Evolutionary conservation across 30 jellyfish, hydroid and myxozoan species (phyloP), one percentile per base, ranked within the genome.

Genomic region (Turritopsis dohrnii): DNA sequence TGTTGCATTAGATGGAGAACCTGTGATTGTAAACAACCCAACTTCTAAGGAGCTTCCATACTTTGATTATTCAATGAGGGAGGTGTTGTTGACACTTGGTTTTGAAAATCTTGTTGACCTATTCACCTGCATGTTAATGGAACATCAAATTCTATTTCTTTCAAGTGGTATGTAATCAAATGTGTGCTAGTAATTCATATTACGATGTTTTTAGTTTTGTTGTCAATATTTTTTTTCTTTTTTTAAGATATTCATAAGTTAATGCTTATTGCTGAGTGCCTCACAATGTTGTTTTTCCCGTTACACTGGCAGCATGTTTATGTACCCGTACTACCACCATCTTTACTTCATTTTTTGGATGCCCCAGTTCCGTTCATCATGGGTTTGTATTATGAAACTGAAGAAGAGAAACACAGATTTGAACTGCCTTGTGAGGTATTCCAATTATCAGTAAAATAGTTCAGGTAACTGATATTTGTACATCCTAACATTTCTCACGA

Each of bases 291-390:
- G 84, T 75, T 89, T n/a, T 94, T 94, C 81, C 99, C 99, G 28
- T 88, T 94, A 82, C 88, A 81, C 27, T 94, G 99, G 99, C 96
- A 85, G 71, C 99, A 94, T 84, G 99, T 94, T 52, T 94, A 94
- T 79, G 99, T 94, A 1, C 99, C 99, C 0, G 95, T 94, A n/a
- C 84, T 94, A 74, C 99, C 99, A 13, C 84, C 96, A 16, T 53
- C 84, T 76, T 79, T 94, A 89, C 82, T 94, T 82, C 99, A 94
- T 83, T 94, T 84, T 52, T 96, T 94, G 69, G 99, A 94, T 86
- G 99, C 99, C 16, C 99, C 99, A 1, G 99, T 94, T 26, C 99
- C 99, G 20, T 94, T 94, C 73, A 86, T 94, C 8, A 94, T 94
- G 99, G 99, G 99, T 60, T 91, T 94, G 31, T 94, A 83, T 66